Percentiles rank a stretch among this genome's conserved stretches.
phyloP scores from a whole-genome alignment of 2,888 invertebrate species.

The Aplocera efformata region DNA sequence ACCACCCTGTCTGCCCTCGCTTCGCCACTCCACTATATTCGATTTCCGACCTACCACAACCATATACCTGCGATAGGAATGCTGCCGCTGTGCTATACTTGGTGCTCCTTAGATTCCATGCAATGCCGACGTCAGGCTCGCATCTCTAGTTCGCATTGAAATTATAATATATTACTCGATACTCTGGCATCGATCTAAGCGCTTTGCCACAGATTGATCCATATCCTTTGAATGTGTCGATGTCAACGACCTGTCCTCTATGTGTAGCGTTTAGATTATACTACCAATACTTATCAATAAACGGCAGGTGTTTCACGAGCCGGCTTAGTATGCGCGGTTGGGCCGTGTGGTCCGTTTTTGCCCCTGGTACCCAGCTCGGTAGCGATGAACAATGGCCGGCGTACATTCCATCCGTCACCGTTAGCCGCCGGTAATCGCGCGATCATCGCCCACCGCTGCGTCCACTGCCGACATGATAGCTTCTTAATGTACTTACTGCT shows the following conservation, averaged over 20 bases:
- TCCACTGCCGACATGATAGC: conserved; percentile 28
- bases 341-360: conserved; percentile 63
- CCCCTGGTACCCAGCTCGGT: conserved; percentile 27
- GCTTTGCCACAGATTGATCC: no score
- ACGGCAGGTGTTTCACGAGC: conserved; percentile 48
- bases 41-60: conserved; percentile 50
- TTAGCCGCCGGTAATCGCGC: conserved; percentile 61
- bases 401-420: conserved; percentile 71
- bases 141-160: neutral
- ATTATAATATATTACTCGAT: neutral
- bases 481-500: conserved; percentile 20
- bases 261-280: neutral
- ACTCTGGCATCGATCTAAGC: no score
- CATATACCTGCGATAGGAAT: conserved; percentile 25
- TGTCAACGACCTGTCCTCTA: neutral
- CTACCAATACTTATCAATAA: conserved; percentile 20
- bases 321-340: conserved; percentile 55
- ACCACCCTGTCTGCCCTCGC: conserved; percentile 39
- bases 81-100: neutral
- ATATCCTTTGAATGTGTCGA: no score
- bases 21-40: conserved; percentile 42
- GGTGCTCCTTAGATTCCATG: neutral
- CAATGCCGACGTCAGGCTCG: neutral
- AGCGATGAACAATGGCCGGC: conserved; percentile 62
- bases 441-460: conserved; percentile 41